phyloP scores from a whole-genome alignment of 2,797 vertebrate species.

The Emys orbicularis region DNA sequence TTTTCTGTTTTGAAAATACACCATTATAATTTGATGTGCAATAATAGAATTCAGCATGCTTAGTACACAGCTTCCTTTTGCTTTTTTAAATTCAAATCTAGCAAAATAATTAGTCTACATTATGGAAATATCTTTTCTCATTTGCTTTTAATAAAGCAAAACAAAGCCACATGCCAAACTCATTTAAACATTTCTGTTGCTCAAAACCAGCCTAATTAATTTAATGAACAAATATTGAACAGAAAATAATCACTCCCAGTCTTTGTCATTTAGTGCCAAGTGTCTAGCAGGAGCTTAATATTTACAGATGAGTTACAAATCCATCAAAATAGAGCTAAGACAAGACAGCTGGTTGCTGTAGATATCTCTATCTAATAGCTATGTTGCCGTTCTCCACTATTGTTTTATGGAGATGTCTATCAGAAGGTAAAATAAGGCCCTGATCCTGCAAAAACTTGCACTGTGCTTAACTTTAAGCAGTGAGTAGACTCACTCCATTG shows the following conservation, averaged over 20 bases:
- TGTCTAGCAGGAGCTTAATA: conserved; percentile 2
- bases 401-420: not conserved
- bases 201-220: not conserved
- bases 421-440: not conserved
- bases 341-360: not conserved
- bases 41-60: not conserved
- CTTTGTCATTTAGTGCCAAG: not conserved
- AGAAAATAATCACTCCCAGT: not conserved
- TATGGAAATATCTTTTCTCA: not conserved
- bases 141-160: not conserved
- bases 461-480: not conserved
- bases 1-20: conserved; percentile 2
- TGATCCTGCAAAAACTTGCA: not conserved
- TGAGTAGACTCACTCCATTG: not conserved
- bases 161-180: not conserved
- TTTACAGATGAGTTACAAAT: not conserved
- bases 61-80: not conserved
- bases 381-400: not conserved
- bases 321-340: not conserved
- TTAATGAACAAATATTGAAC: not conserved
- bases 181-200: not conserved
- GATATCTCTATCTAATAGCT: not conserved
- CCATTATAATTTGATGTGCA: not conserved
- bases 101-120: not conserved
- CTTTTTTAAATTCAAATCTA: not conserved